phyloP scores from a whole-genome alignment of 2,113 vertebrate genomes.

The Tychaedon coryphoeus region DNA sequence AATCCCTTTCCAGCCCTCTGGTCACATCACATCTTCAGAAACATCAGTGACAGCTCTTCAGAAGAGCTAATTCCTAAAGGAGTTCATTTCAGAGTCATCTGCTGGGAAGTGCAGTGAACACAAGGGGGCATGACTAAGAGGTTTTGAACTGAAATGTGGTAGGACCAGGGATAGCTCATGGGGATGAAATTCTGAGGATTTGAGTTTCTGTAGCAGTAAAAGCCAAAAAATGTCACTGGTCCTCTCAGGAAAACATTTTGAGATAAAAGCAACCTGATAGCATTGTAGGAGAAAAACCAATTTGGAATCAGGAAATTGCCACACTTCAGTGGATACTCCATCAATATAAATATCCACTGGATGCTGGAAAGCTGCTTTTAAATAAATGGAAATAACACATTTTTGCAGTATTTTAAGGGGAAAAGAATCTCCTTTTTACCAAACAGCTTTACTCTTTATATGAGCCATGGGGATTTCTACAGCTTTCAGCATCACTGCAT shows the following conservation, averaged over 20 bases:
- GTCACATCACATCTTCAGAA: not conserved
- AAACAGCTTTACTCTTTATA: not conserved
- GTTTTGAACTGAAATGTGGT: not conserved
- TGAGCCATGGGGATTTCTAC: not conserved
- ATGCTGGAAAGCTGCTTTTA: not conserved
- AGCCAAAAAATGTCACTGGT: not conserved
- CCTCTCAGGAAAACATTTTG: not conserved
- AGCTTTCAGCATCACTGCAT: not conserved
- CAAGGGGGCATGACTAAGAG: not conserved
- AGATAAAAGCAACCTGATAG: constrained; percentile 7
- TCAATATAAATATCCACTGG: not conserved
- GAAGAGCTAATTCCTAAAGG: not conserved
- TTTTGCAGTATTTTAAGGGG: not conserved
- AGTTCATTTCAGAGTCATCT: not conserved
- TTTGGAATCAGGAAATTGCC: not conserved
- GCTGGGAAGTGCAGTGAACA: not conserved
- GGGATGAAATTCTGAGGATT: not conserved
- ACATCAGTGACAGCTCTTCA: not conserved
- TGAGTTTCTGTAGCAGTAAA: not conserved
- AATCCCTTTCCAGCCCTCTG: not conserved
- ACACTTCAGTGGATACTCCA: not conserved
- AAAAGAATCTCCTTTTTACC: not conserved
- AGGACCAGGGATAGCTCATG: not conserved
- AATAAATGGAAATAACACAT: not conserved
- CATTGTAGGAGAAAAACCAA: not conserved